Conservation (phyloP, 1,140 invertebrate genomes). For the Spodoptera frugiperda region DNA sequence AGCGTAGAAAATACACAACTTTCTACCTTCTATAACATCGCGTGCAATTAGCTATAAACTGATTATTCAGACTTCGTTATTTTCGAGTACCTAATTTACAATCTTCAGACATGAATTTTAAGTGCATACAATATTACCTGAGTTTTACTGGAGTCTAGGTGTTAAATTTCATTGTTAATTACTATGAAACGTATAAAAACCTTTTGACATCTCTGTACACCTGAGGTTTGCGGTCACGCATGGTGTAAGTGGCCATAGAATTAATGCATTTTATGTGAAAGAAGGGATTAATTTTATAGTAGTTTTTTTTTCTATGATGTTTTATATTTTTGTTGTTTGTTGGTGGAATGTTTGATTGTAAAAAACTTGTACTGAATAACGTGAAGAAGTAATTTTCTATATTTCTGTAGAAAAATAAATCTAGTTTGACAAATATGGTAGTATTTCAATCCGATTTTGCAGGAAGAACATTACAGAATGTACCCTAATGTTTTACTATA, state of each 20-base stretch:
- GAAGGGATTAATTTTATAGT: neutral
- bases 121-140: constrained; percentile 25
- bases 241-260: neutral
- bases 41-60: constrained; percentile 4
- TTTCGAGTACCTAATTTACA: constrained; percentile 11
- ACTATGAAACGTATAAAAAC: constrained; percentile 35
- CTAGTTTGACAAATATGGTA: too few relatives aligned
- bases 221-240: constrained; percentile 29
- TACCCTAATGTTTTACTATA: too few relatives aligned
- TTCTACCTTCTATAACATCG: neutral
- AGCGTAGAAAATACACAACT: too few relatives aligned
- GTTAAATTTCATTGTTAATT: constrained; percentile 43
- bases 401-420: too few relatives aligned
- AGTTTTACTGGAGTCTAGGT: constrained; percentile 4
- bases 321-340: neutral
- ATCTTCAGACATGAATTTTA: constrained; percentile 23
- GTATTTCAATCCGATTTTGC: too few relatives aligned
- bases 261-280: constrained; percentile 31
- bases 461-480: too few relatives aligned
- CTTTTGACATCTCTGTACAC: constrained; percentile 42
- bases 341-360: neutral
- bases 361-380: neutral
- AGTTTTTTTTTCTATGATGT: neutral
- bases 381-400: too few relatives aligned
- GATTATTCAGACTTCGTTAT: constrained; percentile 1